Evolutionary conservation across 2,888 invertebrate species (phyloP), one percentile per base, ranked within the genome.

Genomic region (Cephalotes varians): DNA sequence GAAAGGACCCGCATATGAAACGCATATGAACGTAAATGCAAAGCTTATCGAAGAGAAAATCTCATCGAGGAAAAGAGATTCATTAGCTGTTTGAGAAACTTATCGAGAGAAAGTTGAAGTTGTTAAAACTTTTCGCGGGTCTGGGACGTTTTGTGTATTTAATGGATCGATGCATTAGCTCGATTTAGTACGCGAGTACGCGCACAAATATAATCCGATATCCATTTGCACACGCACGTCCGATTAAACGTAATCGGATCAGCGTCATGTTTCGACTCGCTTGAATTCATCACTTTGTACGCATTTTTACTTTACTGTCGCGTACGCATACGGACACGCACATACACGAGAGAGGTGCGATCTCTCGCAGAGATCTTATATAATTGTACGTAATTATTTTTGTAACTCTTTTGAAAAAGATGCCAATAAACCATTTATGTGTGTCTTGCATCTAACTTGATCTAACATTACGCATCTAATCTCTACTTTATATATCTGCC

Each of bases 401-500:
- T 74, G 25, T 74, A 74, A 74, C n/a, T 51, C 64, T 15, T 18
- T 49, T 47, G 37, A 51, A n/a, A 76, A 76, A 76, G 12, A 64
- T 74, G 4, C 7, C 12, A 74, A 76, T 76, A 76, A 76, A 76
- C 51, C n/a, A 9, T 76, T 76, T 51, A n/a, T 37, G 65, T 74
- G 74, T 64, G 51, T 12, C 0, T 71, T 37, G 25, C 21, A 9
- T 18, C 21, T n/a, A n/a, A n/a, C n/a, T n/a, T n/a, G n/a, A n/a
- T n/a, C n/a, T n/a, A n/a, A n/a, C n/a, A n/a, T n/a, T n/a, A n/a
- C n/a, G n/a, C n/a, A n/a, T n/a, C n/a, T n/a, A n/a, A n/a, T n/a
- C n/a, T 73, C 3, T 3, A 3, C 21, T 34, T 21, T 15, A 60
- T 62, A 40, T 7, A 5, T 73, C 15, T 47, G 9, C 2, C 18